Conservation (phyloP, 2,888 invertebrate genomes). For the Chloroclystis v-ata region DNA sequence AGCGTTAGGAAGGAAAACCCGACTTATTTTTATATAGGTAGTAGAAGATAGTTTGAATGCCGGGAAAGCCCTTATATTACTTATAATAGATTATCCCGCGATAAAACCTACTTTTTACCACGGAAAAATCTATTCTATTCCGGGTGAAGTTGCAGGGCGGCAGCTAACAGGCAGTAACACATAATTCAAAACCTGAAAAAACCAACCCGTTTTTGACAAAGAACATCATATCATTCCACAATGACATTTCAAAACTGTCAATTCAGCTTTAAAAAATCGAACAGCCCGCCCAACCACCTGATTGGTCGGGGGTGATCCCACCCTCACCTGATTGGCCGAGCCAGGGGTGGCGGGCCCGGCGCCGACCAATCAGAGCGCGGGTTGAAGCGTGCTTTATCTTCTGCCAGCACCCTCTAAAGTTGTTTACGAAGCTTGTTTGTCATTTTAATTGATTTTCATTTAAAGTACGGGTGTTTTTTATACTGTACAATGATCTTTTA, state of each 20-base stretch:
- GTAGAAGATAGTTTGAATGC: too few species aligned
- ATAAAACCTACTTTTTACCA: too few species aligned
- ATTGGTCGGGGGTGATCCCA: slow-evolving; percentile 40
- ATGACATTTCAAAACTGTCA: slow-evolving; percentile 30
- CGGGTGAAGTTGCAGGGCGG: too few species aligned
- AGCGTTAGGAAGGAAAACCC: too few species aligned
- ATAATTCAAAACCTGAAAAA: too few species aligned
- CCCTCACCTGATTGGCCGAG: slow-evolving; percentile 47
- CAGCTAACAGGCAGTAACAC: too few species aligned
- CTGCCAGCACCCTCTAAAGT: slow-evolving; percentile 56
- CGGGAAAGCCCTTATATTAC: too few species aligned
- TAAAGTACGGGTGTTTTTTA: slow-evolving; percentile 42
- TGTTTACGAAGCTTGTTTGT: slow-evolving; percentile 75
- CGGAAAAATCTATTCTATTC: too few species aligned
- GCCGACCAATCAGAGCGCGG: slow-evolving; percentile 49
- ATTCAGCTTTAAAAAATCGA: slow-evolving; percentile 29
- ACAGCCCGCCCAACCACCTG: slow-evolving; percentile 16
- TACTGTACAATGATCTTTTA: slow-evolving; percentile 30
- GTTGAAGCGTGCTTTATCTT: slow-evolving; percentile 65
- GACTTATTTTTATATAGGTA: too few species aligned
- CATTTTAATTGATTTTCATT: slow-evolving; percentile 65
- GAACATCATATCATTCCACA: slow-evolving; percentile 21
- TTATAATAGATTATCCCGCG: too few species aligned
- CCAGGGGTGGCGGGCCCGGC: slow-evolving; percentile 39
- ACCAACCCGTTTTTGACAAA: too few species aligned